Conservation (phyloP, 2,888 invertebrate species). For the Dryocosmus kuriphilus region DNA sequence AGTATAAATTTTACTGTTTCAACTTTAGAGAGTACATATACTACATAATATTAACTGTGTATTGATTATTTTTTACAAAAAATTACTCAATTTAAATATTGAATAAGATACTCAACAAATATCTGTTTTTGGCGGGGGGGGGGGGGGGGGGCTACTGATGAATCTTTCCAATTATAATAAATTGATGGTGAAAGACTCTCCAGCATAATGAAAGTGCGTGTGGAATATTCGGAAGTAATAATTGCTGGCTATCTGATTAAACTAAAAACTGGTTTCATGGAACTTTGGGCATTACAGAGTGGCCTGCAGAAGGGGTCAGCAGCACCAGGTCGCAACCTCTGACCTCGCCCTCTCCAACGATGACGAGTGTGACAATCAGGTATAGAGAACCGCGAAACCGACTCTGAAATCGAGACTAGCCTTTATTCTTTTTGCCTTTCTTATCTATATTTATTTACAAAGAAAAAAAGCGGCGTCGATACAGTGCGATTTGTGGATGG, state of each 20-base stretch:
- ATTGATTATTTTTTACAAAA: not conserved
- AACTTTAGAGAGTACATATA: too few species aligned
- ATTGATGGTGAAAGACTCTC: not conserved
- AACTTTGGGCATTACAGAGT: slow-evolving; percentile 73
- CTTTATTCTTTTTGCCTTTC: slow-evolving; percentile 3
- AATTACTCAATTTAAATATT: not conserved
- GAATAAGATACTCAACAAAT: not conserved
- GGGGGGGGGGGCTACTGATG: not conserved
- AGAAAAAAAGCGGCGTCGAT: slow-evolving; percentile 10
- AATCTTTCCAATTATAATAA: not conserved
- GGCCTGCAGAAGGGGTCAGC: slow-evolving; percentile 73
- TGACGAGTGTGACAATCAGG: slow-evolving; percentile 77
- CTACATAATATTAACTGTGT: too few species aligned
- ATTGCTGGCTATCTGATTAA: slow-evolving; percentile 2
- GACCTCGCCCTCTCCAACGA: slow-evolving; percentile 78
- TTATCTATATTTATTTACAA: not conserved
- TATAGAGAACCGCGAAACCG: slow-evolving; percentile 59
- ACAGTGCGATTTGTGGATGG: slow-evolving; percentile 2
- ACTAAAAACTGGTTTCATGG: slow-evolving; percentile 41
- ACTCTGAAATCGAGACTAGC: slow-evolving; percentile 39
- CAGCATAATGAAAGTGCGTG: slow-evolving; percentile 9
- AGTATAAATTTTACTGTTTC: too few species aligned
- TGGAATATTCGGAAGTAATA: not conserved
- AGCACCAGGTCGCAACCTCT: slow-evolving; percentile 76
- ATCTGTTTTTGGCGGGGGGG: not conserved